Evolutionary conservation across 2,888 invertebrate species (phyloP).

Genomic region (Catocala fraxini): DNA sequence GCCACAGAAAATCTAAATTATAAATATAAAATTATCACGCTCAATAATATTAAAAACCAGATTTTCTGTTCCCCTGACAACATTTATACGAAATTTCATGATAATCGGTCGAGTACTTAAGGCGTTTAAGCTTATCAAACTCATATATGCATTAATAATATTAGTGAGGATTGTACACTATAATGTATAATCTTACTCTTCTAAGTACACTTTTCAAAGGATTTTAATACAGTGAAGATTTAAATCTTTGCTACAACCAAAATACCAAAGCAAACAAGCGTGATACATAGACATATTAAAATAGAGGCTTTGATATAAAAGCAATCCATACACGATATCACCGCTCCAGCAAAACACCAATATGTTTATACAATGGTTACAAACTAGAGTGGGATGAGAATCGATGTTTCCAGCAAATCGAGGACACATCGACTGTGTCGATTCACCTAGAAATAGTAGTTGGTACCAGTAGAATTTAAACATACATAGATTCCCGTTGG

Average conservation of each 20-base stretch:
- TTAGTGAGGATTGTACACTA: too few relatives aligned
- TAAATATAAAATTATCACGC: too few relatives aligned
- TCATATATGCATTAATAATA: too few relatives aligned
- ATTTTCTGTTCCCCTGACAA: too few relatives aligned
- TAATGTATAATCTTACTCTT: too few relatives aligned
- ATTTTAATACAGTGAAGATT: too few relatives aligned
- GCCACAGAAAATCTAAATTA: too few relatives aligned
- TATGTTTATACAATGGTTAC: constrained; percentile 43
- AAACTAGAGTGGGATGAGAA: constrained; percentile 47
- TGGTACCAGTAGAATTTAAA: constrained; percentile 38
- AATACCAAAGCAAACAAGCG: constrained; percentile 5
- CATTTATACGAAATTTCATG: too few relatives aligned
- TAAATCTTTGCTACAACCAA: background rate
- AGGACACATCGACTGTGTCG: constrained; percentile 43
- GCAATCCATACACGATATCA: constrained; percentile 27
- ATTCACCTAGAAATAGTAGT: constrained; percentile 44
- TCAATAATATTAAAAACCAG: too few relatives aligned
- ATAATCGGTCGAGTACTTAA: too few relatives aligned
- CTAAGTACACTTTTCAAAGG: too few relatives aligned
- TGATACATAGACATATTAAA: constrained; percentile 20
- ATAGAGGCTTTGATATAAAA: constrained; percentile 22
- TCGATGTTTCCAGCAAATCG: constrained; percentile 48
- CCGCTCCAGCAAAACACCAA: constrained; percentile 35
- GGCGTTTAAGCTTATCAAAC: too few relatives aligned
- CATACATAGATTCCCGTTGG: constrained; percentile 35